These are phyloP conservation scores for Melopsittacus undulatus DNA, from an alignment of 2,797 vertebrate genomes.

Conservation along the genomic window DNA sequence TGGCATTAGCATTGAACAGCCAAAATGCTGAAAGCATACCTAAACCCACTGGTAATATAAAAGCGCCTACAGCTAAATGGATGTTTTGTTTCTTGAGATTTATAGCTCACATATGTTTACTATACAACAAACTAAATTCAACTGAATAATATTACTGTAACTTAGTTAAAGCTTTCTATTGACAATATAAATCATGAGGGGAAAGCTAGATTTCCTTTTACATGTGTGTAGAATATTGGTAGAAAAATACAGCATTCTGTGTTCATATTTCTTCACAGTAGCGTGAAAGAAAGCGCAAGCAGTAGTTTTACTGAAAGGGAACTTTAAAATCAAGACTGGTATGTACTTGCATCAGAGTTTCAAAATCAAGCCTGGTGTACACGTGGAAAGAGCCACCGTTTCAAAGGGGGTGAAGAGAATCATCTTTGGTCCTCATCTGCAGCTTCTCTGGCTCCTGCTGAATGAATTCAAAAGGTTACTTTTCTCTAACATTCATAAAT, in stretches of 20 bases:
- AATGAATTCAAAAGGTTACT: neutral
- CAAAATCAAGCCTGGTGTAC: neutral
- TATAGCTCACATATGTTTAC: slow-evolving; percentile 12
- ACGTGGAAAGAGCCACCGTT: neutral
- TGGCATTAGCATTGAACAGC: slow-evolving; percentile 4
- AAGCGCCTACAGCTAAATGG: neutral
- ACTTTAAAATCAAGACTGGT: neutral
- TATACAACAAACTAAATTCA: slow-evolving; percentile 27
- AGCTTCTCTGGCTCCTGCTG: neutral
- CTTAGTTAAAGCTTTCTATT: slow-evolving; percentile 29
- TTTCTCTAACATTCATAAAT: neutral
- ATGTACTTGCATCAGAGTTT: neutral
- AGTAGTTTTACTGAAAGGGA: neutral
- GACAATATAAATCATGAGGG: neutral
- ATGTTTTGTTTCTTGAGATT: slow-evolving; percentile 46
- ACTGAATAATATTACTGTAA: neutral
- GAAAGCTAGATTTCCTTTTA: slow-evolving; percentile 12
- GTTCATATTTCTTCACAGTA: neutral
- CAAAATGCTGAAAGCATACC: slow-evolving; percentile 8
- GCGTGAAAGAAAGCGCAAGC: neutral
- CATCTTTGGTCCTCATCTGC: neutral
- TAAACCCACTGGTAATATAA: slow-evolving; percentile 1
- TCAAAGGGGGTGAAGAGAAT: neutral
- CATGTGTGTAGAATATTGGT: neutral
- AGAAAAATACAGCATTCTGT: neutral